Percentiles rank a stretch among this genome's conserved stretches.
These are phyloP conservation scores for Plutomurus gul DNA, from an alignment of 1,140 invertebrate species.

Conservation along the genomic window DNA sequence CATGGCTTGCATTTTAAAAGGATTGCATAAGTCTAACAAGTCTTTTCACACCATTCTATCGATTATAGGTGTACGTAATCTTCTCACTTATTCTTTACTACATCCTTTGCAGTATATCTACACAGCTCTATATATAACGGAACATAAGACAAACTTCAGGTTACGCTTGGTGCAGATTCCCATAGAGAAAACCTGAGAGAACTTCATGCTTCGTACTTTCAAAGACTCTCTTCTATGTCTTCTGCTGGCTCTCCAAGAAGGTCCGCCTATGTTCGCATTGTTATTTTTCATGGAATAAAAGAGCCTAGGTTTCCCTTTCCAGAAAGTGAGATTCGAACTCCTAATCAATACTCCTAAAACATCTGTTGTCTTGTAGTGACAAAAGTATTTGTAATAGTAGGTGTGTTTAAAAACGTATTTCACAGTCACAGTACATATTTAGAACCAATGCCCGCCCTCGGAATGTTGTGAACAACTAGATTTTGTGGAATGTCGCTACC, in stretches of 20 bases:
- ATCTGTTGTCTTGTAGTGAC: too few species aligned
- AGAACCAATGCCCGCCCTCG: too few species aligned
- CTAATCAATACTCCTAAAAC: too few species aligned
- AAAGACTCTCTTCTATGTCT: neutral
- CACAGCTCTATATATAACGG: too few species aligned
- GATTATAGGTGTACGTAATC: neutral
- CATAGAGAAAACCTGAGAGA: conserved; percentile 3
- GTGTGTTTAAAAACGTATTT: too few species aligned
- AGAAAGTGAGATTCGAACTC: neutral
- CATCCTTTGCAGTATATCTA: neutral
- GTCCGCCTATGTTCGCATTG: conserved; percentile 17
- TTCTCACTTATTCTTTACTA: neutral
- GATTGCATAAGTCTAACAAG: conserved; percentile 10
- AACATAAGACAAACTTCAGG: too few species aligned
- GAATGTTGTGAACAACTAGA: too few species aligned
- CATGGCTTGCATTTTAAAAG: conserved; percentile 21
- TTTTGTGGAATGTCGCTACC: too few species aligned
- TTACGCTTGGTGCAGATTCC: too few species aligned
- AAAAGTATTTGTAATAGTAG: too few species aligned
- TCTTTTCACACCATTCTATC: neutral
- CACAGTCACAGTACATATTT: too few species aligned
- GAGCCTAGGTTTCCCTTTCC: neutral
- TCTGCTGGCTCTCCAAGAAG: neutral
- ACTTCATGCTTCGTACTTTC: neutral
- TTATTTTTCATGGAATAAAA: conserved; percentile 4